phyloP scores from a whole-genome alignment of 2,113 vertebrate species.

The Bettongia penicillata region DNA sequence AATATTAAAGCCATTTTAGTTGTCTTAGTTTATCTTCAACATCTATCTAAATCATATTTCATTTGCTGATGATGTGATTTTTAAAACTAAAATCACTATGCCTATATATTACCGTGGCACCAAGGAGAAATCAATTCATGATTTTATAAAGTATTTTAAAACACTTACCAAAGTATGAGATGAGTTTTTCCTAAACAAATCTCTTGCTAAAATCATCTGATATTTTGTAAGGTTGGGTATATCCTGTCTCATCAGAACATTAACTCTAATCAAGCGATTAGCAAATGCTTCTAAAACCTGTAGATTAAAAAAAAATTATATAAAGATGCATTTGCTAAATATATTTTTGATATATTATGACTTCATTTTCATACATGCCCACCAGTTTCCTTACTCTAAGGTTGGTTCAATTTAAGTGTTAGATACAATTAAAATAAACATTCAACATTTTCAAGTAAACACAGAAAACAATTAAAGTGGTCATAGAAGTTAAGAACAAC shows the following conservation, averaged over 20 bases:
- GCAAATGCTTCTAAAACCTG: slow-evolving; percentile 93
- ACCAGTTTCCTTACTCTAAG: slow-evolving; percentile 33
- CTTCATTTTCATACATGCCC: slow-evolving; percentile 9
- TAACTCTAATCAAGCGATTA: slow-evolving; percentile 88
- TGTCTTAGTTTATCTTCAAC: neutral
- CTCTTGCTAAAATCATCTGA: slow-evolving; percentile 95
- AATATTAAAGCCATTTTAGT: slow-evolving; percentile 15
- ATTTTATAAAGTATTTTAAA: slow-evolving; percentile 55
- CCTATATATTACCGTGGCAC: neutral
- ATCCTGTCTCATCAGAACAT: slow-evolving; percentile 87
- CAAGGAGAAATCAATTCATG: slow-evolving; percentile 6
- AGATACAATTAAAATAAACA: slow-evolving; percentile 53
- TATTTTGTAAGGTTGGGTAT: slow-evolving; percentile 92
- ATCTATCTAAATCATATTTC: slow-evolving; percentile 22
- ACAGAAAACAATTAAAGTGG: slow-evolving; percentile 5
- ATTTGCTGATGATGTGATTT: slow-evolving; percentile 24
- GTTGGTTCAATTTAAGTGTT: neutral
- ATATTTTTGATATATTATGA: neutral
- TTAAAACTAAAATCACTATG: neutral
- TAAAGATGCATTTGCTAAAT: slow-evolving; percentile 26
- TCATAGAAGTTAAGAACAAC: neutral
- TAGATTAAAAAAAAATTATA: slow-evolving; percentile 62
- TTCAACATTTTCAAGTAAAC: slow-evolving; percentile 58
- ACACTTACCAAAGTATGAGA: slow-evolving; percentile 84
- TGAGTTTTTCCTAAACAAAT: slow-evolving; percentile 95